phyloP scores from a whole-genome alignment of 2,888 invertebrate species.

The Eupithecia subumbrata region DNA sequence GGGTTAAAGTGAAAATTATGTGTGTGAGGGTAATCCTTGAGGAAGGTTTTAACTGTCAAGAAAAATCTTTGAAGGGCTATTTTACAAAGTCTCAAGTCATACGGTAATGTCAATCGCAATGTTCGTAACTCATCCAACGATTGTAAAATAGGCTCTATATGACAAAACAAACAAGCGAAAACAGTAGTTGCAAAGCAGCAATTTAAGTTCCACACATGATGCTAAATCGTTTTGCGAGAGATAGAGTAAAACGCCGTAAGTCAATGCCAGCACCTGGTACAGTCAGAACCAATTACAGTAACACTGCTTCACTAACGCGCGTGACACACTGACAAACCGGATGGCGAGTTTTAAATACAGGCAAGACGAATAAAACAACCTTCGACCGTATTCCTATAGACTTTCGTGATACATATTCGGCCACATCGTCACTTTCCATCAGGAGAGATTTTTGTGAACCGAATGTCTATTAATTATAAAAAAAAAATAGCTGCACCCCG shows the following conservation, averaged over 20 bases:
- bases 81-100: background rate
- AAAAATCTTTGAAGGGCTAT: background rate
- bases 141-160: background rate
- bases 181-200: slow-evolving; percentile 7
- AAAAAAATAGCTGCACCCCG: too few relatives aligned
- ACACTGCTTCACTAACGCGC: slow-evolving; percentile 45
- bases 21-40: too few relatives aligned
- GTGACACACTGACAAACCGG: slow-evolving; percentile 46
- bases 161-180: background rate
- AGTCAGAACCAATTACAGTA: slow-evolving; percentile 75
- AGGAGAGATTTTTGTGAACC: too few relatives aligned
- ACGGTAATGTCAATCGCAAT: background rate
- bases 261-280: slow-evolving; percentile 73
- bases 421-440: too few relatives aligned
- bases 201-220: slow-evolving; percentile 34
- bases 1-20: too few relatives aligned
- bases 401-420: too few relatives aligned
- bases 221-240: slow-evolving; percentile 42
- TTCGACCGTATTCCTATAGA: too few relatives aligned
- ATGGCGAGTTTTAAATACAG: slow-evolving; percentile 30
- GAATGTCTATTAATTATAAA: too few relatives aligned
- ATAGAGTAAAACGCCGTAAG: slow-evolving; percentile 57
- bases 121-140: background rate
- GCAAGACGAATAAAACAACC: background rate
- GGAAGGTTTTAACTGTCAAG: too few relatives aligned